A percentile compares a stretch with the other conserved stretches of the same genome.
Conservation (phyloP, 2,797 vertebrate species). For the Avahi laniger region DNA sequence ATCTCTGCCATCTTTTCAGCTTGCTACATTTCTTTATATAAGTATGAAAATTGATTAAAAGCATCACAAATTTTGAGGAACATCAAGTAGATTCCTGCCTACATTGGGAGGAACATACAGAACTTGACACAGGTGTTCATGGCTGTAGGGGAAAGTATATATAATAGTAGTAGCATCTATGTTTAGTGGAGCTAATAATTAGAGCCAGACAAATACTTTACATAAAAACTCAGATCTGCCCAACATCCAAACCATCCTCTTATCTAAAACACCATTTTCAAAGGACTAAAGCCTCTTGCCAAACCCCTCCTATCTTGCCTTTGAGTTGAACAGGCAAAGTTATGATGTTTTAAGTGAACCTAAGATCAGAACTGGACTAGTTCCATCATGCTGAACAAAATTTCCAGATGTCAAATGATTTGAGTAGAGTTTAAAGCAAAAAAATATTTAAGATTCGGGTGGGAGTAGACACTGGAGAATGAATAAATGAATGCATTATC, state of each 20-base stretch:
- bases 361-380: neutral
- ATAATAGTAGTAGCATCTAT: neutral
- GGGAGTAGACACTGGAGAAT: neutral
- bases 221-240: neutral
- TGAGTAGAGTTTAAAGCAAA: conserved; percentile 30
- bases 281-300: neutral
- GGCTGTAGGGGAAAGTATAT: neutral
- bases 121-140: neutral
- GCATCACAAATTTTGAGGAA: neutral
- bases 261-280: neutral
- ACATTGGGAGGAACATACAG: neutral
- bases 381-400: neutral
- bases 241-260: neutral
- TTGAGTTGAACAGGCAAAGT: neutral
- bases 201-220: neutral
- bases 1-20: neutral
- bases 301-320: neutral
- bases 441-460: neutral
- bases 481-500: conserved; percentile 11
- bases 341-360: neutral
- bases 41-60: conserved; percentile 10
- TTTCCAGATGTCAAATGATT: neutral
- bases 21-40: neutral
- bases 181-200: neutral
- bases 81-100: neutral